Conservation (phyloP, 2,888 invertebrate genomes). For the Acanthococcus lagerstroemiae region DNA sequence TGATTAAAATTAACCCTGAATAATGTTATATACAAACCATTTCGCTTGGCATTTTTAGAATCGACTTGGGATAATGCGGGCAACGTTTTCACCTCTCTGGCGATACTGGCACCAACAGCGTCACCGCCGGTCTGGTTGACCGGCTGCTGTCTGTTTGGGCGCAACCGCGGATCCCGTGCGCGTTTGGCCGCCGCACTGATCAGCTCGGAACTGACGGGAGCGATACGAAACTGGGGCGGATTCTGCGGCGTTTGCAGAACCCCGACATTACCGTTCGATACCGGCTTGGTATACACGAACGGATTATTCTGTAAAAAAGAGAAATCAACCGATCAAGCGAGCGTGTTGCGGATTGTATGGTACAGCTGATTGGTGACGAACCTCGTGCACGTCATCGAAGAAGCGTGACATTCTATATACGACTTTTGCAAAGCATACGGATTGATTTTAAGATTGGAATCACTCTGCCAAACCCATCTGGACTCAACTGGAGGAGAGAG, state of each 20-base stretch:
- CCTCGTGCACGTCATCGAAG: no score
- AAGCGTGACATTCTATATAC: no score
- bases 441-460: no score
- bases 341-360: no score
- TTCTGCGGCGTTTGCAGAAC: not conserved
- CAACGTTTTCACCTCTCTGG: not conserved
- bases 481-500: no score
- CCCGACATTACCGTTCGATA: not conserved
- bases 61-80: slow-evolving; percentile 2
- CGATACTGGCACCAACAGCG: not conserved
- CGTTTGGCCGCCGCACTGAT: slow-evolving; percentile 31
- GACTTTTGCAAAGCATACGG: no score
- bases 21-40: slow-evolving; percentile 30
- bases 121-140: not conserved
- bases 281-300: not conserved
- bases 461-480: no score
- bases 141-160: not conserved
- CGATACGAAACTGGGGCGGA: slow-evolving; percentile 15
- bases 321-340: not conserved
- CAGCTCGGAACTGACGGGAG: slow-evolving; percentile 32
- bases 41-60: slow-evolving; percentile 25
- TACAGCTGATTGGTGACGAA: no score
- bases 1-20: slow-evolving; percentile 21
- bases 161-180: slow-evolving; percentile 33
- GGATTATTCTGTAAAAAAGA: not conserved